A percentile compares a stretch with the other conserved stretches of the same genome.
phyloP scores from a whole-genome alignment of 2,888 invertebrate genomes.

The Molanna angustata region DNA sequence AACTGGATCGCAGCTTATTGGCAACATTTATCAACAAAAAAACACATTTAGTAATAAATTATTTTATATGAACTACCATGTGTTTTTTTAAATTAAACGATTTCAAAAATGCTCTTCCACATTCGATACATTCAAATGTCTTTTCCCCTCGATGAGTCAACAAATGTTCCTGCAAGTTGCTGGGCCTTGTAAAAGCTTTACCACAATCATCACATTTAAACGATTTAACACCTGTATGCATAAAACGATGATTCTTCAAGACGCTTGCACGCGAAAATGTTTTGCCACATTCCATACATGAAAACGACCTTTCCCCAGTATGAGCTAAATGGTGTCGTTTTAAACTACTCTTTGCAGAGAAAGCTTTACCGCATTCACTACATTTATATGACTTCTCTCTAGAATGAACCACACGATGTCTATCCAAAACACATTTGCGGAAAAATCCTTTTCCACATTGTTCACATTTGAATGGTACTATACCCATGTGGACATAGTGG shows the following conservation, averaged over 20 bases:
- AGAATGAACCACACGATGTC: neutral
- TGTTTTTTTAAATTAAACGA: neutral
- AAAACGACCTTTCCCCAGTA: neutral
- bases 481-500: neutral
- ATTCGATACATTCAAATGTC: neutral
- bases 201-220: no score
- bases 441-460: neutral
- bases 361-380: neutral
- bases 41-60: no score
- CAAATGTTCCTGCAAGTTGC: neutral
- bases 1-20: no score
- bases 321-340: neutral
- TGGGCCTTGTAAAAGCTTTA: neutral
- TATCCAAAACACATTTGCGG: neutral
- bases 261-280: neutral
- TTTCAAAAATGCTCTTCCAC: neutral
- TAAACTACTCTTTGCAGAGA: neutral
- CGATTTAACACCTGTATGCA: neutral
- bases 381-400: neutral
- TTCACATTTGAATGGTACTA: neutral
- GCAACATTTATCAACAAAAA: no score
- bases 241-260: neutral
- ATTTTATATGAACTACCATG: neutral
- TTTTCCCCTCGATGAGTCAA: neutral
- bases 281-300: neutral